phyloP scores from a whole-genome alignment of 2,797 vertebrate genomes.

The Myiothlypis coronata region DNA sequence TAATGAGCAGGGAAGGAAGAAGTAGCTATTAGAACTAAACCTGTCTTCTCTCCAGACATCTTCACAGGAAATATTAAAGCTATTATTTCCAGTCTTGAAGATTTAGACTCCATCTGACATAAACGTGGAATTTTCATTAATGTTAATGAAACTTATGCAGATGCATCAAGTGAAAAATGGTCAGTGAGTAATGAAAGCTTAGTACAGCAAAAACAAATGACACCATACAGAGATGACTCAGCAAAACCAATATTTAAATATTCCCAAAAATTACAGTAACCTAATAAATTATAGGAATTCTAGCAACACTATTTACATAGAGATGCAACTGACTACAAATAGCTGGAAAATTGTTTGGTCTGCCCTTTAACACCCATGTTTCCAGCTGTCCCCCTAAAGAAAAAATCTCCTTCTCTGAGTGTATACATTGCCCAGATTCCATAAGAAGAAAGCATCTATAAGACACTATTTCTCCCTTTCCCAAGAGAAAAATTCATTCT shows the following conservation, averaged over 20 bases:
- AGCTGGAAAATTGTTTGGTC: not conserved
- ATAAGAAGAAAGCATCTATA: not conserved
- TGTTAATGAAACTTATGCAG: not conserved
- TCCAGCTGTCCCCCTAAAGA: not conserved
- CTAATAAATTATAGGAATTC: not conserved
- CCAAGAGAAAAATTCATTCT: not conserved
- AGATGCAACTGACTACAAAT: not conserved
- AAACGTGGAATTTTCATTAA: not conserved
- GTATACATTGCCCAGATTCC: not conserved
- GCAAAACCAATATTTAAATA: not conserved
- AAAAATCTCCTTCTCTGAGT: not conserved
- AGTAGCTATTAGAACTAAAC: not conserved
- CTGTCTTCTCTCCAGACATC: not conserved
- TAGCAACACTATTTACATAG: not conserved
- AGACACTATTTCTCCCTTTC: not conserved
- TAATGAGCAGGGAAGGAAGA: not conserved
- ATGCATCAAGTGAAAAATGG: not conserved
- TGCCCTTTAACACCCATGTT: not conserved
- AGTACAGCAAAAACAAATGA: not conserved
- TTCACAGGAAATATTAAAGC: conserved; percentile 17
- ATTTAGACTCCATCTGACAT: not conserved
- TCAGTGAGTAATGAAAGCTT: not conserved
- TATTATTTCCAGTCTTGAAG: not conserved
- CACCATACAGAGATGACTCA: not conserved
- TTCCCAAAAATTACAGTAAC: not conserved